A percentile compares a stretch with the other conserved stretches of the same genome.
Evolutionary conservation across 1,140 invertebrate genomes (phyloP).

Genomic region (Cryptotermes secundus): DNA sequence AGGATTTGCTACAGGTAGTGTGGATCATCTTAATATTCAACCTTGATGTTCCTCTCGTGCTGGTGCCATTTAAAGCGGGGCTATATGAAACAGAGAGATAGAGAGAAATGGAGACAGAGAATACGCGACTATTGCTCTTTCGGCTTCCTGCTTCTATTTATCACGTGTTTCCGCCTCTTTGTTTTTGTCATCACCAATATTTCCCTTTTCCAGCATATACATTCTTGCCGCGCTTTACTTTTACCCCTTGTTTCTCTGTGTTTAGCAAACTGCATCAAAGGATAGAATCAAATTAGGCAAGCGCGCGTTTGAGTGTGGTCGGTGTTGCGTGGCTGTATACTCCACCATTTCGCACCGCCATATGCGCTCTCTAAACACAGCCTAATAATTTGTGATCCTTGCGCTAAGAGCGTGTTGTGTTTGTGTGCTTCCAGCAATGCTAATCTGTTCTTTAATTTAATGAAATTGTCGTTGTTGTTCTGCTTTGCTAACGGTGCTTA

Average conservation of each 20-base stretch:
- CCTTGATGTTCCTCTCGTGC: not conserved
- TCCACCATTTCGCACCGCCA: not conserved
- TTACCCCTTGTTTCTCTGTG: constrained; percentile 6
- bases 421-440: not conserved
- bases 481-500: not conserved
- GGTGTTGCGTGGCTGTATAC: not conserved
- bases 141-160: not conserved
- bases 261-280: constrained; percentile 7
- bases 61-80: not conserved
- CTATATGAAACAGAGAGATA: too few species aligned
- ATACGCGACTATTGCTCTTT: not conserved
- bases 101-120: too few species aligned
- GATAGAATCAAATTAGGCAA: not conserved
- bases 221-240: not conserved
- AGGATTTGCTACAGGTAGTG: too few species aligned
- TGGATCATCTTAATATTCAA: too few species aligned
- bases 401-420: not conserved
- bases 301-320: not conserved
- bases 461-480: not conserved
- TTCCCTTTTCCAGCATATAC: not conserved
- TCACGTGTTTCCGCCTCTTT: not conserved
- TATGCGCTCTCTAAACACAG: not conserved
- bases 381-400: not conserved
- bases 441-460: not conserved
- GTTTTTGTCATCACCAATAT: not conserved